Conservation (phyloP, 2,113 vertebrate genomes). For the Blennius ocellaris region DNA sequence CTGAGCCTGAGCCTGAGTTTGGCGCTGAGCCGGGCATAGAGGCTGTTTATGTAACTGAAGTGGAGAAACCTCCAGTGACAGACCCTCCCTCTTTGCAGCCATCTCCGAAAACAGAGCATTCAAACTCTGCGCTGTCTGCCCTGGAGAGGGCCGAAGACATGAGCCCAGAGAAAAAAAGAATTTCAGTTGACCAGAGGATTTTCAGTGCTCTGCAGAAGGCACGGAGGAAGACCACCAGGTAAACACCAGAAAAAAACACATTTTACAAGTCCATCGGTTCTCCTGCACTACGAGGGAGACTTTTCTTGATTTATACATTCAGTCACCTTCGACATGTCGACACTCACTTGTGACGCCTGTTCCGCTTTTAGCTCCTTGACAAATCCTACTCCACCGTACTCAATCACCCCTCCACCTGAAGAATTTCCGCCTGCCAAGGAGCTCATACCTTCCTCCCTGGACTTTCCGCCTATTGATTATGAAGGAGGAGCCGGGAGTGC, state of each 20-base stretch:
- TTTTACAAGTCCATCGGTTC: not conserved
- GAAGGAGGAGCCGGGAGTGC: conserved; percentile 15
- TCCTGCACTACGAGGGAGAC: not conserved
- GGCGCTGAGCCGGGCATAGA: not conserved
- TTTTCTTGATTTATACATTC: not conserved
- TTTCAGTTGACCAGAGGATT: conserved; percentile 69
- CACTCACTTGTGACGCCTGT: not conserved
- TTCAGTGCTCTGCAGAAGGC: conserved; percentile 78
- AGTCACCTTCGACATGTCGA: not conserved
- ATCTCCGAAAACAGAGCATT: conserved; percentile 41
- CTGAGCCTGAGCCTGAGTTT: not conserved
- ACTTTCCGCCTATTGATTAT: conserved; percentile 75
- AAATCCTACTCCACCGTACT: conserved; percentile 3
- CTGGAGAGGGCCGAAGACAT: conserved; percentile 75
- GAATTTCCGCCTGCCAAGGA: conserved; percentile 35
- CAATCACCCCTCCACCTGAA: conserved; percentile 48
- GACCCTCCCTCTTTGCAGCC: not conserved
- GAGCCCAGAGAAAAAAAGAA: conserved; percentile 41
- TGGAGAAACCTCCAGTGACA: conserved; percentile 13
- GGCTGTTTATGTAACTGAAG: not conserved
- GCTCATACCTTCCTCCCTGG: not conserved
- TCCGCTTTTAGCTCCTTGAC: conserved; percentile 34
- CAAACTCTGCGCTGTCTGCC: conserved; percentile 52
- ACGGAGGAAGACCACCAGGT: conserved; percentile 69
- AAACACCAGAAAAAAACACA: not conserved